Evolutionary conservation across 2,113 vertebrate species (phyloP), one percentile per base, ranked within the genome.

Genomic region (Taxidea taxus): DNA sequence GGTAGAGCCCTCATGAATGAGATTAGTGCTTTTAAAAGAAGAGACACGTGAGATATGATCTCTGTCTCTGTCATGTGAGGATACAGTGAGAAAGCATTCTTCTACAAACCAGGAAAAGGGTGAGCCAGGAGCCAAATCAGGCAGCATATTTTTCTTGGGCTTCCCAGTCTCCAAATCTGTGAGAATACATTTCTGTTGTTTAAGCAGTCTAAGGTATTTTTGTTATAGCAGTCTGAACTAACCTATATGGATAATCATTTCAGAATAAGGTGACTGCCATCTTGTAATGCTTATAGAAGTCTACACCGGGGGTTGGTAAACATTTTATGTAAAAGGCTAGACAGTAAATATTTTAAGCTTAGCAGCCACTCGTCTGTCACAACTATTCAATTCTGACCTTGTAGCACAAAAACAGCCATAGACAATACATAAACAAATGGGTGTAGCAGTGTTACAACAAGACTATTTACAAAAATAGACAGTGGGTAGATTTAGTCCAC

Each of bases 271-370:
- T 68, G 60, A 75, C 74, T 75, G 29, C 89, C 11, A 54, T 93
- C 87, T 78, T 91, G 21, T 88, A 90, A 85, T 56, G 15, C 64
- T 84, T 89, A 62, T 34, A 77, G 47, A 27, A 56, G n/a, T 66
- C 64, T 72, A 64, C 27, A 54, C 31, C 3, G 95, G 66, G 4
- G 34, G 4, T 58, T 31, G 70, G 90, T 56, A 72, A 58, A 81
- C 54, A 90, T 82, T 93, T 86, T 60, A 86, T 82, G 81, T 82
- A 31, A 89, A 88, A 66, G 78, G 39, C 27, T 80, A 82, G 51
- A 93, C 44, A 70, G 70, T 81, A 85, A 83, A 85, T 94, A 44
- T 85, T 85, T 93, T 56, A 81, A 83, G 51, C n/a, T 88, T 80
- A 91, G 54, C 44, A 56, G 14, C 77, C 39, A 85, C 51, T 64